Conservation (phyloP, 2,797 vertebrate genomes). For the Chelon auratus region DNA sequence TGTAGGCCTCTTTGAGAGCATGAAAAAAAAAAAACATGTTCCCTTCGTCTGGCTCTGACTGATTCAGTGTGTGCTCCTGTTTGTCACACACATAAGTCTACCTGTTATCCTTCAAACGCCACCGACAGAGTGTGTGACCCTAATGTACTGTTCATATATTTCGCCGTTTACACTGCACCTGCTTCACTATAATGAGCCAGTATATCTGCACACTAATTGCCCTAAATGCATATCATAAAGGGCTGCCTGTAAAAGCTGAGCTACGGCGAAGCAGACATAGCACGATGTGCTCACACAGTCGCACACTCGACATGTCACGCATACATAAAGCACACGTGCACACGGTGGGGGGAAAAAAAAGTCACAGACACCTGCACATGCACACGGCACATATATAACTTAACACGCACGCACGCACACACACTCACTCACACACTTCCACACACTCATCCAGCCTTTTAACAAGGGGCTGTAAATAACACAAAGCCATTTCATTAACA, state of each 20-base stretch:
- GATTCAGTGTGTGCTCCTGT: constrained; percentile 37
- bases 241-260: constrained; percentile 72
- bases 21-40: constrained; percentile 29
- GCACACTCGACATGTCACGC: constrained; percentile 34
- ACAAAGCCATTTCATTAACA: constrained; percentile 83
- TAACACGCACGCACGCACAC: constrained; percentile 34
- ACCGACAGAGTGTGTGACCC: constrained; percentile 65
- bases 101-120: constrained; percentile 59
- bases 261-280: constrained; percentile 81
- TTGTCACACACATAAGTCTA: constrained; percentile 51
- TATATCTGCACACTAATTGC: constrained; percentile 89
- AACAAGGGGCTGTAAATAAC: constrained; percentile 87
- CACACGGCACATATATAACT: constrained; percentile 15
- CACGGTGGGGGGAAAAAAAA: constrained; percentile 2
- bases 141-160: constrained; percentile 77
- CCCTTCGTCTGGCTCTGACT: constrained; percentile 30
- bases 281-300: constrained; percentile 49
- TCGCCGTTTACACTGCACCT: constrained; percentile 84
- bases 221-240: constrained; percentile 89
- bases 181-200: constrained; percentile 86
- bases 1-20: constrained; percentile 27
- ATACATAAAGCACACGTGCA: constrained; percentile 42
- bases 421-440: constrained; percentile 46
- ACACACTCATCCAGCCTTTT: constrained; percentile 77
- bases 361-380: constrained; percentile 7